These are phyloP conservation scores for Turritopsis dohrnii DNA, from an alignment of 30 jellyfish, hydroid and myxozoan species.

Conservation along the genomic window DNA sequence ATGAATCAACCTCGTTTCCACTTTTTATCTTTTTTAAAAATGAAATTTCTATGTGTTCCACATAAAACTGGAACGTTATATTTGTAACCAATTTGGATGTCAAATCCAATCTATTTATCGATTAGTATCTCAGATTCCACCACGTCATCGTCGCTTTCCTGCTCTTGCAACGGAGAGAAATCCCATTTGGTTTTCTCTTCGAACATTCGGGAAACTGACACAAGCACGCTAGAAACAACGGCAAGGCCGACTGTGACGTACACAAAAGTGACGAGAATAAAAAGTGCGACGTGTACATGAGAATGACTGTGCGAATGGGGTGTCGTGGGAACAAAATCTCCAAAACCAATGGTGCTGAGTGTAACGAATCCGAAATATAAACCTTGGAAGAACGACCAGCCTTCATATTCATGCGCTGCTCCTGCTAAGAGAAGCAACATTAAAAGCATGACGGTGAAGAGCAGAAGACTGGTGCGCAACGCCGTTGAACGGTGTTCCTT, in stretches of 20 bases:
- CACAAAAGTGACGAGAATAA: constrained; percentile 63
- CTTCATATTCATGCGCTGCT: constrained; percentile 75
- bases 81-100: background rate
- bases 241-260: constrained; percentile 88
- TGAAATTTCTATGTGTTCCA: background rate
- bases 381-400: constrained; percentile 92
- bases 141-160: constrained; percentile 65
- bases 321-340: constrained; percentile 89
- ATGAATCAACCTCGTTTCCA: background rate
- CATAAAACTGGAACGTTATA: background rate
- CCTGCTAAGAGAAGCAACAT: constrained; percentile 66
- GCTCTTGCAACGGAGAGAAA: constrained; percentile 60
- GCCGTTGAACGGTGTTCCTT: constrained; percentile 57
- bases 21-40: background rate
- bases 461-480: constrained; percentile 57
- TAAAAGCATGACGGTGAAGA: constrained; percentile 48
- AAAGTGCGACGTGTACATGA: constrained; percentile 78
- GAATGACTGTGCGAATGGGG: constrained; percentile 41
- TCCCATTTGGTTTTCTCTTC: constrained; percentile 93
- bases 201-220: constrained; percentile 72
- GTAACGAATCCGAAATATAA: constrained; percentile 78
- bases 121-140: background rate
- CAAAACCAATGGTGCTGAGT: constrained; percentile 85
- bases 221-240: constrained; percentile 84
- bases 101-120: constrained; percentile 11